These are phyloP conservation scores for Morbakka virulenta DNA, from an alignment of 30 jellyfish, hydroid and myxozoan species.

Conservation along the genomic window DNA sequence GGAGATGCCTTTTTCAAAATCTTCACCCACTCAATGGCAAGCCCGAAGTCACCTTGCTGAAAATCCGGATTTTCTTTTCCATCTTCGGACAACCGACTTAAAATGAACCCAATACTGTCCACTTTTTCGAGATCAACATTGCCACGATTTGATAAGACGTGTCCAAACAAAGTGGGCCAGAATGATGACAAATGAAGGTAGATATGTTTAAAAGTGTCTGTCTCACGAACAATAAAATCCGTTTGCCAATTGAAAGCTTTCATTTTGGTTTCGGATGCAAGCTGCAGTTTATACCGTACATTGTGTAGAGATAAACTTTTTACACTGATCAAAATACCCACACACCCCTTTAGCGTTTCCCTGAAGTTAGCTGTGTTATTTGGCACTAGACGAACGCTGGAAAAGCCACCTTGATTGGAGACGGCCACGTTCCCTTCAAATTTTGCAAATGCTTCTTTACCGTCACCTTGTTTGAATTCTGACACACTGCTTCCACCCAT, in stretches of 20 bases:
- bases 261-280: constrained; percentile 72
- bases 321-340: constrained; percentile 51
- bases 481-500: constrained; percentile 72
- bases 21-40: constrained; percentile 52
- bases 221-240: constrained; percentile 61
- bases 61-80: constrained; percentile 83
- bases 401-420: constrained; percentile 79
- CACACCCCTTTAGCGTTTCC: constrained; percentile 31
- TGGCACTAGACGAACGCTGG: constrained; percentile 85
- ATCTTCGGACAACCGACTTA: constrained; percentile 80
- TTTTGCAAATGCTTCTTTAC: constrained; percentile 12
- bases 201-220: constrained; percentile 43
- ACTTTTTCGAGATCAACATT: constrained; percentile 62
- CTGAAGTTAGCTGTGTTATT: constrained; percentile 38
- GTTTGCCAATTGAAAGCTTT: constrained; percentile 95
- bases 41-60: constrained; percentile 72
- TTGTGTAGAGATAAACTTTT: constrained; percentile 33
- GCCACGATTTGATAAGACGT: constrained; percentile 76
- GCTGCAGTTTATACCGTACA: constrained; percentile 68
- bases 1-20: background rate
- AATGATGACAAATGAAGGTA: constrained; percentile 68
- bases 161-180: constrained; percentile 99
- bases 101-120: constrained; percentile 76
- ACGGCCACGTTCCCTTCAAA: constrained; percentile 67
- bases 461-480: background rate